Evolutionary conservation across 2,888 invertebrate species (phyloP).

Genomic region (Esperia sulphurella): DNA sequence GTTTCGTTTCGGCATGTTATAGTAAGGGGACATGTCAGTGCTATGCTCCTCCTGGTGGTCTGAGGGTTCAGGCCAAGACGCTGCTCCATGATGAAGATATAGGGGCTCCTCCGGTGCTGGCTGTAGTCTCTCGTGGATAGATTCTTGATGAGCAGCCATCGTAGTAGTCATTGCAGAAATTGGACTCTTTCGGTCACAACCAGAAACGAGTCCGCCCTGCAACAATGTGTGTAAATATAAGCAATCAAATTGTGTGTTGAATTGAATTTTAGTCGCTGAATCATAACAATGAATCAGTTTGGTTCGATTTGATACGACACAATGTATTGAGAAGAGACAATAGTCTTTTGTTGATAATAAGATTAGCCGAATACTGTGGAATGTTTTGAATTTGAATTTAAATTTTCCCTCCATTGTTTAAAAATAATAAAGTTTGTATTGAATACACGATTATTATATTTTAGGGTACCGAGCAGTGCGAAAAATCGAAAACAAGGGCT

Average conservation of each 20-base stretch:
- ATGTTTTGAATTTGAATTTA: conserved; percentile 68
- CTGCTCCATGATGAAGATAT: conserved; percentile 71
- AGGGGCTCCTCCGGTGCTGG: conserved; percentile 64
- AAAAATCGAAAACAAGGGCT: too few relatives aligned
- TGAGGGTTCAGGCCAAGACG: conserved; percentile 70
- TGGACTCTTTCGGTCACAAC: conserved; percentile 55
- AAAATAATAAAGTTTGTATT: conserved; percentile 44
- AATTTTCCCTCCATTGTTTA: conserved; percentile 72
- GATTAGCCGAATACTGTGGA: conserved; percentile 76
- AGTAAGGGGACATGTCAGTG: conserved; percentile 64
- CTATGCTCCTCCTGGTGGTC: conserved; percentile 64
- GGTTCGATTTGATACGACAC: conserved; percentile 67
- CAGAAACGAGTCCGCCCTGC: conserved; percentile 65
- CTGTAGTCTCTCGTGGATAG: conserved; percentile 74
- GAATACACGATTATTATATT: conserved; percentile 5
- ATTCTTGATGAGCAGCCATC: conserved; percentile 78
- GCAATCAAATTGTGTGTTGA: conserved; percentile 70
- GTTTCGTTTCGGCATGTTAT: conserved; percentile 82
- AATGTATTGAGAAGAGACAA: conserved; percentile 71
- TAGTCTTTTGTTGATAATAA: conserved; percentile 73
- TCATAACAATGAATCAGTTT: conserved; percentile 76
- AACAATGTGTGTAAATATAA: conserved; percentile 38
- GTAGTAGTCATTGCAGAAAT: conserved; percentile 78
- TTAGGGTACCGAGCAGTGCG: too few relatives aligned
- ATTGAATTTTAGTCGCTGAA: conserved; percentile 63